phyloP scores from a whole-genome alignment of 2,888 invertebrate genomes.

The Rhagonycha fulva region DNA sequence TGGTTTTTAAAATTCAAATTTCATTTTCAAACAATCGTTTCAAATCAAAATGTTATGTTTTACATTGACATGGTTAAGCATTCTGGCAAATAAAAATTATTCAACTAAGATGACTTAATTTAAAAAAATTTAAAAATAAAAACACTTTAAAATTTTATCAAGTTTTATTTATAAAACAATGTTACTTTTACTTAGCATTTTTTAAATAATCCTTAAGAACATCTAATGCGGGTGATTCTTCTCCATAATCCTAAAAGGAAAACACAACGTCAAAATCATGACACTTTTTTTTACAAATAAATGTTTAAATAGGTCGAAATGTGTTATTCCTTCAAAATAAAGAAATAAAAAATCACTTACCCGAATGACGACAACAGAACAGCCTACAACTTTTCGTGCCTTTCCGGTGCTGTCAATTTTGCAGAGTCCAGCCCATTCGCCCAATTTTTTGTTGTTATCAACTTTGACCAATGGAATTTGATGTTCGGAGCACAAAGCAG shows the following conservation, averaged over 20 bases:
- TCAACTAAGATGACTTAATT: neutral
- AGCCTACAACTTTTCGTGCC: constrained; percentile 97
- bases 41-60: too few relatives aligned
- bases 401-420: constrained; percentile 99
- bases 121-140: constrained; percentile 9
- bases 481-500: constrained; percentile 97
- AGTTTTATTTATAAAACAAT: constrained; percentile 51
- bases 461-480: constrained; percentile 96
- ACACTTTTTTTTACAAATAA: neutral
- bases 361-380: constrained; percentile 97
- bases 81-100: neutral
- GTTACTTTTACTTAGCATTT: constrained; percentile 66
- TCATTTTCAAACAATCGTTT: too few relatives aligned
- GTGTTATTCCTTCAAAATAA: too few relatives aligned
- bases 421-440: constrained; percentile 99
- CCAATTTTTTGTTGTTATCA: constrained; percentile 98
- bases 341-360: constrained; percentile 55
- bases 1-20: too few relatives aligned
- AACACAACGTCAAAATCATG: constrained; percentile 9
- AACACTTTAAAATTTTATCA: constrained; percentile 19
- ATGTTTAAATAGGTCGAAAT: neutral
- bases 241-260: constrained; percentile 87
- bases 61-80: neutral
- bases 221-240: constrained; percentile 94
- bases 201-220: constrained; percentile 94